Evolutionary conservation across 1,140 invertebrate species (phyloP), one percentile per base, ranked within the genome.

Genomic region (Hesperophylax magnus): DNA sequence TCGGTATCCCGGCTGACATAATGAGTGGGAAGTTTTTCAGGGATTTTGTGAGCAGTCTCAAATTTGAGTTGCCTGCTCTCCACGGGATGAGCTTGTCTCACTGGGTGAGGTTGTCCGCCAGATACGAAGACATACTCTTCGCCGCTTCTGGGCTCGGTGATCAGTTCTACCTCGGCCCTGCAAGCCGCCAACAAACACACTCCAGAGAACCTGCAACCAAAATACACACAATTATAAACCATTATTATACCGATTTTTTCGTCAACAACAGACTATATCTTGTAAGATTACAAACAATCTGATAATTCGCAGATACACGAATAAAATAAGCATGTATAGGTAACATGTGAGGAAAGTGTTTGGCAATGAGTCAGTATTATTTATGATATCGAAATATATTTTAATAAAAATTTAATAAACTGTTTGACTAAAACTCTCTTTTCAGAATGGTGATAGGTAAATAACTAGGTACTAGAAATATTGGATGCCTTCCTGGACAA

Each of bases 51-150:
- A 18, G 89, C 87, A 8, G 87, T 88, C 85, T 90, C 88, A 78
- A 89, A 90, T 8, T 53, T 31, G 17, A 39, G 47, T 18, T 84
- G 75, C 22, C 27, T 71, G 17, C 24, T 24, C 67, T 34, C 20
- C 17, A 3, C 53, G 2, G 27, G 8, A 14, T 78, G 79, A 17
- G 80, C 22, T 77, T 87, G 87, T 83, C 86, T 88, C 63, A 89
- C 63, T 4, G 88, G 86, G 80, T 90, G 88, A 8, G 83, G 76
- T 76, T 88, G 87, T 14, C 88, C 89, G 17, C 88, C 88, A 67
- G 89, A 90, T 34, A 91, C 88, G 74, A 90, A 82, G 5, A 91
- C 91, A 85, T 90, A 91, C 84, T 91, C 91, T 83, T 91, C 89
- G 11, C 91, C 91, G 17, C 89, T 89, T 47, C 89, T 85, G 3